Base-by-base conservation (phyloP, 53 echinoderm and acorn worm species). In the Astropecten irregularis region DNA sequence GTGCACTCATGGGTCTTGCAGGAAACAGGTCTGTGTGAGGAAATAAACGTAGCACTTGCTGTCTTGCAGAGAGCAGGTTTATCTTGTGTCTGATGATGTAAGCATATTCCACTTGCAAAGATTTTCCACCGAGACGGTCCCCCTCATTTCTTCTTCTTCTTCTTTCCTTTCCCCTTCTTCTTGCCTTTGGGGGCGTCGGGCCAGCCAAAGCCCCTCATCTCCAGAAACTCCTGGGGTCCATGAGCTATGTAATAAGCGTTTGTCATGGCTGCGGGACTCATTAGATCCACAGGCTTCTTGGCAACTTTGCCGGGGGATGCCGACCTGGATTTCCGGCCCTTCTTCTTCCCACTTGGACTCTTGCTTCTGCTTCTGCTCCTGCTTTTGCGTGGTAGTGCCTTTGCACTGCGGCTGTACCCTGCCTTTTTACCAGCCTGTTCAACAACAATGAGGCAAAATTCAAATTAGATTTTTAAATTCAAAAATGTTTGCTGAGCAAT, bases 171-270 rank as follows among this genome's bases (percentile, higher is more conserved):
- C 2, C 82, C 82, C 60, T 92, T 91, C 85, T 93, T 95, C 81
- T 97, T 97, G 25, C 92, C 92, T 68, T 95, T 99, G 7, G 95
- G 86, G 51, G 90, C 99, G 37, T 92, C 90, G 2, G 99, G 92
- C 99, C 99, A 99, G 59, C 83, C 90, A 37, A 99, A 99, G 9
- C 99, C 99, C 72, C 99, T 85, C 36, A 94, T 58, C 60, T 92
- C 99, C 46, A 99, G 92, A 31, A 99, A 86, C 56, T 99, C 99
- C 50, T 92, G 88, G 21, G 95, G 50, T 26, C 94, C 92, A 60
- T 99, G 99, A 19, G 94, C 92, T 28, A 99, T 95, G 85, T 99
- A 99, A 72, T 99, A 99, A 13, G 99, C 99, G 49, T 99, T 99
- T 2, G 95, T 88, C 99, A 99, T 99, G 9, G 95, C 99, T 18